Percentiles rank a stretch among this genome's conserved stretches.
Conservation (phyloP, 2,797 vertebrate genomes). For the Carcharodon carcharias region DNA sequence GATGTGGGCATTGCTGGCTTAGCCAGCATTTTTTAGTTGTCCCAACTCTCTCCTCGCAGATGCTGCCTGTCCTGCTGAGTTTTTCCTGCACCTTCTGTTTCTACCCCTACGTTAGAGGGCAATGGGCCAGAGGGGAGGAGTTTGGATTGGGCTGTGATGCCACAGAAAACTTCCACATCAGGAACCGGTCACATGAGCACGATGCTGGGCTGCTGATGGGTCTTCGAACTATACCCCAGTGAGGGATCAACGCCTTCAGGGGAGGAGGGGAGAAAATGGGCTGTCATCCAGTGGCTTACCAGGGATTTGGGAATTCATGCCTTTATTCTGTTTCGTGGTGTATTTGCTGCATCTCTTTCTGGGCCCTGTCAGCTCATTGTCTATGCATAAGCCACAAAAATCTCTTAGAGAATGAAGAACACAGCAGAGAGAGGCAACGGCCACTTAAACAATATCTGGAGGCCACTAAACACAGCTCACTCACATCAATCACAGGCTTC, state of each 20-base stretch:
- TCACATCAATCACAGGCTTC: neutral
- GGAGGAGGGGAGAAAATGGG: neutral
- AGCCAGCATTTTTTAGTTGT: too few relatives aligned
- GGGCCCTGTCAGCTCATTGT: neutral
- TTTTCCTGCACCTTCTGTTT: too few relatives aligned
- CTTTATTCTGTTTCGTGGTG: neutral
- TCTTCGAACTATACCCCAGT: neutral
- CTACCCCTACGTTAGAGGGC: neutral
- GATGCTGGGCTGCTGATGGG: neutral
- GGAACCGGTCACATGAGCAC: neutral
- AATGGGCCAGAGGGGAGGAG: neutral
- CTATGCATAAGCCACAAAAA: neutral
- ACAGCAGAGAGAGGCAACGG: neutral
- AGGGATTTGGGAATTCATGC: neutral
- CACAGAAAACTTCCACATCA: neutral
- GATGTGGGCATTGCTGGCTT: too few relatives aligned
- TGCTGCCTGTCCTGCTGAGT: too few relatives aligned
- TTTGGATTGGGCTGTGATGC: neutral
- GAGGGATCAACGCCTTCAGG: neutral
- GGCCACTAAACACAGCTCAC: neutral
- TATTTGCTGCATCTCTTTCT: neutral
- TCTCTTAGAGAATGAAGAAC: neutral
- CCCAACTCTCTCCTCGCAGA: too few relatives aligned
- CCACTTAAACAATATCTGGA: constrained; percentile 4
- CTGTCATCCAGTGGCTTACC: neutral